Evolutionary conservation across 2,113 vertebrate species (phyloP), one percentile per base, ranked within the genome.

Genomic region (Centrocercus urophasianus): DNA sequence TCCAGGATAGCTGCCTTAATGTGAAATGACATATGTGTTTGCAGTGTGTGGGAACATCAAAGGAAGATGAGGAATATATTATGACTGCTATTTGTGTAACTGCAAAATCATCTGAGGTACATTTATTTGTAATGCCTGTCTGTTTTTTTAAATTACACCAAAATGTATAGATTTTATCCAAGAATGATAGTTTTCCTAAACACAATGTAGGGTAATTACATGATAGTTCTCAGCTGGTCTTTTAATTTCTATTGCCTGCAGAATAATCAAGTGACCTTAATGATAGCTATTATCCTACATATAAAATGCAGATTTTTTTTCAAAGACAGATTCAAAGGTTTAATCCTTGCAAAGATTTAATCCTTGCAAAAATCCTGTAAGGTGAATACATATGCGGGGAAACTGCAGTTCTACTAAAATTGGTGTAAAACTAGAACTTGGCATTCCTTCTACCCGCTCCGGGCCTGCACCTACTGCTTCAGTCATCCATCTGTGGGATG

Each of bases 101-200:
- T 92, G 59, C 84, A 71, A 59, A 69, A 43, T 63, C 6, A 9
- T 47, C 61, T 59, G 27, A 76, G 14, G 7, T 80, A 3, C 36
- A 34, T 84, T 86, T 92, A 42, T 85, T 83, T 87, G 54, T 52
- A 82, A 17, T 76, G 87, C 28, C 63, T 87, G 71, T 11, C 27
- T 92, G 59, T 17, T 85, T 92, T 38, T 89, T 73, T 42, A 69
- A 75, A 1, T 94, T 73, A n/a, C 52, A 48, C 54, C 22, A 28
- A 82, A 85, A 61, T 75, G 77, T 59, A 24, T 28, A 24, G 45
- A 45, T 82, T 82, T 94, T 89, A 85, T 78, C 54, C 63, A 52
- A 60, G 59, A 42, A 78, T 76, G 88, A 52, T 25, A 61, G 22
- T 76, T 93, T 93, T 89, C 85, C 59, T 74, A 92, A 86, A 88